These are phyloP conservation scores for Anthoscopus minutus DNA, from an alignment of 2,113 vertebrate species.

Conservation along the genomic window DNA sequence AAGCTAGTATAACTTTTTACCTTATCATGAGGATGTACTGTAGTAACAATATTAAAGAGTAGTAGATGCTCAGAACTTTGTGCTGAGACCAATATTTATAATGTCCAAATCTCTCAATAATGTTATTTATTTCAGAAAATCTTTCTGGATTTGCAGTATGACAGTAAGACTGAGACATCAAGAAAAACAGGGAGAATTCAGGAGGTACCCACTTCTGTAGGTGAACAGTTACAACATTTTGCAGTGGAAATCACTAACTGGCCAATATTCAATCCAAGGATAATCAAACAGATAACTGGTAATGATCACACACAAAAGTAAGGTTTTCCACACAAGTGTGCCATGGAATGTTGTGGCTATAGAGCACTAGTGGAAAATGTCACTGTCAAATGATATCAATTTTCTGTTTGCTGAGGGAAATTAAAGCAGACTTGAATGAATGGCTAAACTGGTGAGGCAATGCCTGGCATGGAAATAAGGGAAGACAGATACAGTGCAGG, in stretches of 20 bases:
- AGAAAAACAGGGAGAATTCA: background rate
- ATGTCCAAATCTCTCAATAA: background rate
- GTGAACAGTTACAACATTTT: background rate
- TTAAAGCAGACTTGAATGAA: background rate
- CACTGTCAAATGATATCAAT: background rate
- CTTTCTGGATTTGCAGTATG: background rate
- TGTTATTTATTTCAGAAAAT: background rate
- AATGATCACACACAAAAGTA: background rate
- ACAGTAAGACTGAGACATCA: background rate
- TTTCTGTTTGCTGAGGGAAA: background rate
- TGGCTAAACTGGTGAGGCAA: background rate
- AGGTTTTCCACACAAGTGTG: background rate
- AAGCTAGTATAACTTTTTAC: background rate
- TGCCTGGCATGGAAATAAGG: background rate
- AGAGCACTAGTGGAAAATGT: background rate
- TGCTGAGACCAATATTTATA: background rate
- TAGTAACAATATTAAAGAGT: background rate
- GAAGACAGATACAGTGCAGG: background rate
- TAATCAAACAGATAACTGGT: background rate
- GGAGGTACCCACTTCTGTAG: background rate
- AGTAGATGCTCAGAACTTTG: background rate
- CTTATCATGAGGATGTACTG: background rate
- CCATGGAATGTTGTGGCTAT: background rate
- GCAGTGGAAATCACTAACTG: background rate
- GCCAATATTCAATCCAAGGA: background rate